Conservation (phyloP, 2,113 vertebrate genomes). For the Chlamydotis undulata region DNA sequence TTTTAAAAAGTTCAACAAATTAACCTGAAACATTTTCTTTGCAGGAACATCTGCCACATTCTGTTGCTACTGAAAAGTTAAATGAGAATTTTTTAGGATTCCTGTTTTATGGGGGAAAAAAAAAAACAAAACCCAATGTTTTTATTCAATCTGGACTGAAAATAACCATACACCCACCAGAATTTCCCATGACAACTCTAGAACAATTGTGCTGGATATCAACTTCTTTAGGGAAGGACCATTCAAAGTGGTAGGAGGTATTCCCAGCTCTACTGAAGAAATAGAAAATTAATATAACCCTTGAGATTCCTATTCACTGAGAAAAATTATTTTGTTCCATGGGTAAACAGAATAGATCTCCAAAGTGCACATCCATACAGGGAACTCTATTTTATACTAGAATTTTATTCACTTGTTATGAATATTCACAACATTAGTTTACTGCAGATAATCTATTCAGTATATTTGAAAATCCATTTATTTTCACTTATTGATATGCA, state of each 20-base stretch:
- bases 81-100: not conserved
- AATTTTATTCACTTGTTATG: constrained; percentile 77
- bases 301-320: not conserved
- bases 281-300: not conserved
- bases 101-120: not conserved
- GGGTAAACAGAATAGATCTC: constrained; percentile 8
- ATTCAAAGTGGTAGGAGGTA: not conserved
- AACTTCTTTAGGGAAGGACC: not conserved
- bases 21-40: not conserved
- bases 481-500: constrained; percentile 78
- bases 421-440: constrained; percentile 75
- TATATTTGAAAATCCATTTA: constrained; percentile 80
- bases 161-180: not conserved
- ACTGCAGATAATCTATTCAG: constrained; percentile 67
- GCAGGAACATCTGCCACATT: not conserved
- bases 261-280: not conserved
- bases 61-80: not conserved
- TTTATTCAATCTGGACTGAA: not conserved
- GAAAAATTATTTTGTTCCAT: not conserved
- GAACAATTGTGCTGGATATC: not conserved
- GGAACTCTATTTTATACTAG: constrained; percentile 66
- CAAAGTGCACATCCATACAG: constrained; percentile 31
- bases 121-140: no score
- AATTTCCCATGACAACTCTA: not conserved
- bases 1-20: not conserved